Evolutionary conservation across 1,140 invertebrate species (phyloP).

Genomic region (Tachypleus tridentatus): DNA sequence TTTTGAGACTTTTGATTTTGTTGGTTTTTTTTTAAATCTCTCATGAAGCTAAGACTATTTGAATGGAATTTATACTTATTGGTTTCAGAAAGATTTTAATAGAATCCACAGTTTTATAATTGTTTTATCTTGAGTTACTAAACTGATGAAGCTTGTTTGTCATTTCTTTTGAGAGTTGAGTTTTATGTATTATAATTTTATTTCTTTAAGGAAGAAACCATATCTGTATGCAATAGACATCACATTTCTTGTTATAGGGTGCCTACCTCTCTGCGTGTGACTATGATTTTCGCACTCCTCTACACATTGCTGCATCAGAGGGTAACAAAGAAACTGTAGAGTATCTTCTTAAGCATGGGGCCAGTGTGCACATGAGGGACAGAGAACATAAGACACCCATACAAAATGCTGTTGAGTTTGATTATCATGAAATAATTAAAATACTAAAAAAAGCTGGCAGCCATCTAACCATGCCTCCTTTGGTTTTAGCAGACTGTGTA

Average conservation of each 20-base stretch:
- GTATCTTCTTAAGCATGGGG: conserved; percentile 63
- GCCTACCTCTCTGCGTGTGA: conserved; percentile 60
- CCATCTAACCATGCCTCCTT: conserved; percentile 50
- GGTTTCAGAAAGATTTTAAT: too few species aligned
- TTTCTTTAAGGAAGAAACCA: background rate
- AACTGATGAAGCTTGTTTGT: too few species aligned
- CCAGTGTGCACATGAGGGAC: conserved; percentile 67
- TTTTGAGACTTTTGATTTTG: too few species aligned
- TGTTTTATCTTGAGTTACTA: too few species aligned
- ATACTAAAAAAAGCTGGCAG: conserved; percentile 42
- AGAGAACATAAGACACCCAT: conserved; percentile 34
- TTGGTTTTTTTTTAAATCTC: too few species aligned
- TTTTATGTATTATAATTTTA: conserved; percentile 1
- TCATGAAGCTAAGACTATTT: too few species aligned
- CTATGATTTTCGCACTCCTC: conserved; percentile 60
- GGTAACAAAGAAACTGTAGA: conserved; percentile 55
- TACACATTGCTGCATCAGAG: conserved; percentile 64
- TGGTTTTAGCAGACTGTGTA: conserved; percentile 5
- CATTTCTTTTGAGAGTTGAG: background rate
- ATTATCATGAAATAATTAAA: conserved; percentile 28
- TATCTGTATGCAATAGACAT: background rate
- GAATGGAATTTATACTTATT: too few species aligned
- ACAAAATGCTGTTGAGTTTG: conserved; percentile 28
- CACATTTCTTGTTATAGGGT: conserved; percentile 37
- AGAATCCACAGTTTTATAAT: too few species aligned